Percentiles rank a stretch among this genome's conserved stretches.
These are phyloP conservation scores for Neotoma lepida DNA, from an alignment of 2,113 vertebrate genomes.

Conservation along the genomic window DNA sequence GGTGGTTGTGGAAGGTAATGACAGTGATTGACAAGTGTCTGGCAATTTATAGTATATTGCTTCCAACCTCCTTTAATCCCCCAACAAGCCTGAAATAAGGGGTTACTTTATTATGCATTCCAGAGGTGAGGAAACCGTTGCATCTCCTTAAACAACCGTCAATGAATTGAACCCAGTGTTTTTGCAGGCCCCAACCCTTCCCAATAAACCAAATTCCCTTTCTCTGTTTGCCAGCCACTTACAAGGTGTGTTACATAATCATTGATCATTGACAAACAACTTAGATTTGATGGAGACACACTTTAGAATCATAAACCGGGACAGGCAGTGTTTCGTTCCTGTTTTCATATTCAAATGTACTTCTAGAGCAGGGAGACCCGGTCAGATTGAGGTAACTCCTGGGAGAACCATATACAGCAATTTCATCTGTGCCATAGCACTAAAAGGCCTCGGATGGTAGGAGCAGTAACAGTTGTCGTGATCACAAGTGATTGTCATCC, in stretches of 20 bases:
- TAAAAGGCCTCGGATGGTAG: background rate
- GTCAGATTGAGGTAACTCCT: background rate
- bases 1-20: background rate
- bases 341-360: background rate
- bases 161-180: background rate
- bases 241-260: background rate
- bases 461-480: background rate
- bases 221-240: background rate
- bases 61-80: constrained; percentile 4
- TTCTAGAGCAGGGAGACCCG: constrained; percentile 5
- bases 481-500: background rate
- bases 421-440: background rate
- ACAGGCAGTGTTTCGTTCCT: background rate
- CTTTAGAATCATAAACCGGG: constrained; percentile 19
- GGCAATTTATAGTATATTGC: background rate
- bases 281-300: background rate
- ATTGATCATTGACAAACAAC: background rate
- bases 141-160: constrained; percentile 16
- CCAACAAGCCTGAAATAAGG: background rate
- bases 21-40: background rate
- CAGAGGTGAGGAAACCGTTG: background rate
- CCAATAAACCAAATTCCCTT: background rate
- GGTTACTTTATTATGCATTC: background rate
- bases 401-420: background rate
- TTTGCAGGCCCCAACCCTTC: background rate